These are phyloP conservation scores for Phaethon lepturus DNA, from an alignment of 2,113 vertebrate genomes.

Conservation along the genomic window DNA sequence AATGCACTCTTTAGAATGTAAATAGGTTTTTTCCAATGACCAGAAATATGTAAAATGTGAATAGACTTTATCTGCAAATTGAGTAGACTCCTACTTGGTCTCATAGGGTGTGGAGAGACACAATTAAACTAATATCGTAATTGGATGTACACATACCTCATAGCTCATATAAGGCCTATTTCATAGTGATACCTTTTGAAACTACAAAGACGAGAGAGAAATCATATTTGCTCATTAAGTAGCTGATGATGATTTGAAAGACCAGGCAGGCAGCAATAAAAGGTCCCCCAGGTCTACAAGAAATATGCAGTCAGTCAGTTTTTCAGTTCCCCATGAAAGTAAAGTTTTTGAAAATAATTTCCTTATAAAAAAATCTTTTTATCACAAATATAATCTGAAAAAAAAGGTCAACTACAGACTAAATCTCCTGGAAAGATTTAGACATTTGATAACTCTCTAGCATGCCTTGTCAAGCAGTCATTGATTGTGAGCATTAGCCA, in stretches of 20 bases:
- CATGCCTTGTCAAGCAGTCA: slow-evolving; percentile 40
- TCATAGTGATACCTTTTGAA: neutral
- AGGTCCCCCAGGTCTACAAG: neutral
- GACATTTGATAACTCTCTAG: slow-evolving; percentile 8
- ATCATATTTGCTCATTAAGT: slow-evolving; percentile 16
- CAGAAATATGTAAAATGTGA: neutral
- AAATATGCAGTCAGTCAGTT: neutral
- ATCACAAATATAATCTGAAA: slow-evolving; percentile 35
- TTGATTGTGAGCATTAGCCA: slow-evolving; percentile 67
- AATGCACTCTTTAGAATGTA: slow-evolving; percentile 1
- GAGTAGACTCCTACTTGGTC: neutral
- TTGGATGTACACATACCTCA: neutral
- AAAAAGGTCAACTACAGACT: slow-evolving; percentile 24
- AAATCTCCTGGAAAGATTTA: slow-evolving; percentile 37
- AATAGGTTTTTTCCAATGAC: neutral
- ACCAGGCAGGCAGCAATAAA: slow-evolving; percentile 6
- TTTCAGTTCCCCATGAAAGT: neutral
- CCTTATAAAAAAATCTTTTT: neutral
- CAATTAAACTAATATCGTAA: slow-evolving; percentile 40
- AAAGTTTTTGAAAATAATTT: neutral
- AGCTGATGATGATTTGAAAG: slow-evolving; percentile 6
- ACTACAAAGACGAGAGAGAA: neutral
- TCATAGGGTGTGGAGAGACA: neutral
- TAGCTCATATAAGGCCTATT: neutral
- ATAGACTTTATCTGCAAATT: slow-evolving; percentile 32